Evolutionary conservation across 2,888 invertebrate genomes (phyloP), one percentile per base, ranked within the genome.

Genomic region (Agonopterix alstromeriana): DNA sequence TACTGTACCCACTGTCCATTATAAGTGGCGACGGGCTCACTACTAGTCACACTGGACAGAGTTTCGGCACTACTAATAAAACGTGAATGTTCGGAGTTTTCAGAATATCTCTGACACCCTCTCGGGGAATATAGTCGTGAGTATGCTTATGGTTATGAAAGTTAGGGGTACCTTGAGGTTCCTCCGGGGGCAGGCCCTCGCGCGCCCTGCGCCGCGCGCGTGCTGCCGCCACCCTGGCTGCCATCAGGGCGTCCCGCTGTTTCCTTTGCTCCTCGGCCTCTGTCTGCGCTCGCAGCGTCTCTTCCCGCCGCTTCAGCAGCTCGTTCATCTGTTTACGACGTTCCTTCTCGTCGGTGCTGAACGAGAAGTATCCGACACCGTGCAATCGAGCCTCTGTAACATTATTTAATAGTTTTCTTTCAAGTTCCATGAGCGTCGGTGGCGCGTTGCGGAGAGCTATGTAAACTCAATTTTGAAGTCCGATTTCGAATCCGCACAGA

Each of bases 311-410:
- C 55, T 92, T 92, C 46, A 91, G 89, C 48, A 98, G 84, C 59
- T 93, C 93, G 46, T 93, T 92, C 89, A 97, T 95, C 77, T 98
- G 97, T 61, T 93, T 91, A 1, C 90, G 85, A 58, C 98, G 92
- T 64, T 93, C 92, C 2, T 90, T 90, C 61, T 97, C 96, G 63
- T 98, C 95, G 43, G 94, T 94, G 10, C 97, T 96, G 77, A 98
- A 98, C 14, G 94, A 92, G 80, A 94, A 98, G 82, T 96, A 98
- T 4, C 96, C 96, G 11, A 97, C 97, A 67, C 98, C 98, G 71
- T 98, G 98, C 9, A 93, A 91, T 53, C 98, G 91, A 0, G 97
- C 96, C 92, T 98, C 98, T 93, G 77, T 2, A 58, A 46, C 11
- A 10, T 42, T 27, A 10, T 27, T 5, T 27, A 27, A 27, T 27